Conservation (phyloP, 1,140 invertebrate species). For the Pachypeltis micranthus region DNA sequence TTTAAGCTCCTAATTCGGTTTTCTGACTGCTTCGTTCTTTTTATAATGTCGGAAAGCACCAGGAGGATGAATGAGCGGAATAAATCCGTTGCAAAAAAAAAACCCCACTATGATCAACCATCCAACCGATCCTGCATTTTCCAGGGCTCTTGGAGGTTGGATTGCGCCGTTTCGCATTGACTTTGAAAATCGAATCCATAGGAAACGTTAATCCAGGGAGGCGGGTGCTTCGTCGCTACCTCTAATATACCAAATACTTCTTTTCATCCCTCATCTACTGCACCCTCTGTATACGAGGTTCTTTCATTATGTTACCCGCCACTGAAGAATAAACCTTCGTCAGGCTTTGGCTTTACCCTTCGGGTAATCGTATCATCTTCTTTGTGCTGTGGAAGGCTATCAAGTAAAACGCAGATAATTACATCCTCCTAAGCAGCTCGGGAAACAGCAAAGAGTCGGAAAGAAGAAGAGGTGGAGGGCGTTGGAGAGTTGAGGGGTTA, state of each 20-base stretch:
- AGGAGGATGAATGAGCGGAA: no score
- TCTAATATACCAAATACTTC: neutral
- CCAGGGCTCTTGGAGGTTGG: no score
- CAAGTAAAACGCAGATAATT: constrained; percentile 9
- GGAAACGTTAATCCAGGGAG: neutral
- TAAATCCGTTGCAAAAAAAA: no score
- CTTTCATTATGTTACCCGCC: neutral
- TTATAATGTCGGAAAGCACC: no score
- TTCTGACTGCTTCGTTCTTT: no score
- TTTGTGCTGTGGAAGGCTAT: neutral
- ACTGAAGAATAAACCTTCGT: neutral
- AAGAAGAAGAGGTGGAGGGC: neutral
- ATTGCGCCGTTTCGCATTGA: neutral
- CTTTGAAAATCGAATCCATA: constrained; percentile 2
- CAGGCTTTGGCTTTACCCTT: neutral
- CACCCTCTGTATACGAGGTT: neutral
- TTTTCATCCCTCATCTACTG: neutral
- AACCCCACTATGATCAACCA: no score
- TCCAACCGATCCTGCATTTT: no score
- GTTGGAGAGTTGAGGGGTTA: no score
- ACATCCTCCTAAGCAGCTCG: neutral
- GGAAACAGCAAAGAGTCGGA: neutral
- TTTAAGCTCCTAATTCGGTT: no score
- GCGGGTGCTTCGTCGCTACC: no score
- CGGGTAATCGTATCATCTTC: constrained; percentile 7